Percentiles rank a stretch among this genome's conserved stretches.
These are phyloP conservation scores for Ferrisia virgata DNA, from an alignment of 2,888 invertebrate genomes.

Conservation along the genomic window DNA sequence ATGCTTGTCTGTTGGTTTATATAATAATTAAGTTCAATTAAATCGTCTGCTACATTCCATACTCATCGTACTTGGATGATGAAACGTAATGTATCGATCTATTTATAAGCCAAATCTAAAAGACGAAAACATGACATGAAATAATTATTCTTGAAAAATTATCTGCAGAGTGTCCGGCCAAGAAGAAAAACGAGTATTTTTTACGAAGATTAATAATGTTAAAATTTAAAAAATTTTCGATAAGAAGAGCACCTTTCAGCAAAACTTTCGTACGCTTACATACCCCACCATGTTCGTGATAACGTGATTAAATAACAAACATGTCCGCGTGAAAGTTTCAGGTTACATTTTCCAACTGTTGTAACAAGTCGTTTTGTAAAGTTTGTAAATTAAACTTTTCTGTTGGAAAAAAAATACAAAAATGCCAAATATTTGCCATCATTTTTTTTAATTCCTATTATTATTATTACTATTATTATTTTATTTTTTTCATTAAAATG, in stretches of 20 bases:
- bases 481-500: background rate
- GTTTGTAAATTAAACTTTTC: conserved; percentile 13
- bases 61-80: too few relatives aligned
- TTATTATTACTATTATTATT: too few relatives aligned
- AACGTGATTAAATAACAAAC: background rate
- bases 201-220: background rate
- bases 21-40: too few relatives aligned
- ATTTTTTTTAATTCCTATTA: background rate
- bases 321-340: background rate
- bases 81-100: background rate
- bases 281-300: background rate
- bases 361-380: background rate
- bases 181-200: background rate
- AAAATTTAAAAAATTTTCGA: background rate
- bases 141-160: background rate
- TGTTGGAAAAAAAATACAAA: background rate
- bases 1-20: too few relatives aligned
- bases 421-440: background rate
- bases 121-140: background rate
- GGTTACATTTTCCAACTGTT: background rate
- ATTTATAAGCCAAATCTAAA: background rate
- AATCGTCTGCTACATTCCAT: too few relatives aligned
- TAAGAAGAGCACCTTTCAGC: background rate
- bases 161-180: background rate
- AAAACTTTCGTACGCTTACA: background rate